Percentiles rank a stretch among this genome's conserved stretches.
Evolutionary conservation across 2,113 vertebrate genomes (phyloP).

Genomic region (Tringa solitaria): DNA sequence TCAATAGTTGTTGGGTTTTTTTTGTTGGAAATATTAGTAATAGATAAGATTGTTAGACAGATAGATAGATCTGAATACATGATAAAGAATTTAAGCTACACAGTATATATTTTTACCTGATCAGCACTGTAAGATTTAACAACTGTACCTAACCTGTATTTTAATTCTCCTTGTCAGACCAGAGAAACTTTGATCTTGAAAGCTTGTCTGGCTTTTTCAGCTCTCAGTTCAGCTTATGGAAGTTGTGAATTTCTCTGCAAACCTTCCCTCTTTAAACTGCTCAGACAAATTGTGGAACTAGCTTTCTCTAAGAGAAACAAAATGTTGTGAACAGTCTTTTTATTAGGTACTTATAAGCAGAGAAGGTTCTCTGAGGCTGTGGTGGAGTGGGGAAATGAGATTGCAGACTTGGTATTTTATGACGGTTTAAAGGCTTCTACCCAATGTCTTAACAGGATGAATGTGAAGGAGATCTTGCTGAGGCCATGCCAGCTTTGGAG

Average conservation of each 20-base stretch:
- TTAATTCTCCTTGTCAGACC: not conserved
- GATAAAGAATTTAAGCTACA: not conserved
- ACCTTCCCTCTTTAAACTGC: not conserved
- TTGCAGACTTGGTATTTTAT: not conserved
- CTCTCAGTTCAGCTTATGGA: not conserved
- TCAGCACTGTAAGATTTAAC: not conserved
- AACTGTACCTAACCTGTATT: not conserved
- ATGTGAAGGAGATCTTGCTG: conserved; percentile 89
- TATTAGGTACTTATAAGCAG: not conserved
- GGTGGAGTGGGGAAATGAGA: not conserved
- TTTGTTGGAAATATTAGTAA: not conserved
- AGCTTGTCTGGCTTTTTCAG: not conserved
- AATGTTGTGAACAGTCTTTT: not conserved
- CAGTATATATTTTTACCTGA: not conserved
- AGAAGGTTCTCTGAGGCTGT: not conserved
- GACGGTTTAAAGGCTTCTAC: not conserved
- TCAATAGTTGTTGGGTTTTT: not conserved
- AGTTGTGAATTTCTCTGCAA: not conserved
- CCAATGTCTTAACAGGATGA: conserved; percentile 78
- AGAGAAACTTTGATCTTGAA: not conserved
- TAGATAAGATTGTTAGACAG: not conserved
- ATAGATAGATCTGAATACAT: not conserved
- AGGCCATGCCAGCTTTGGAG: conserved; percentile 88
- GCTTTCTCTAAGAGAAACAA: not conserved
- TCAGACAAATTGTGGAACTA: not conserved